These are phyloP conservation scores for Marronus borbonicus DNA, from an alignment of 2,888 invertebrate species.

Conservation along the genomic window DNA sequence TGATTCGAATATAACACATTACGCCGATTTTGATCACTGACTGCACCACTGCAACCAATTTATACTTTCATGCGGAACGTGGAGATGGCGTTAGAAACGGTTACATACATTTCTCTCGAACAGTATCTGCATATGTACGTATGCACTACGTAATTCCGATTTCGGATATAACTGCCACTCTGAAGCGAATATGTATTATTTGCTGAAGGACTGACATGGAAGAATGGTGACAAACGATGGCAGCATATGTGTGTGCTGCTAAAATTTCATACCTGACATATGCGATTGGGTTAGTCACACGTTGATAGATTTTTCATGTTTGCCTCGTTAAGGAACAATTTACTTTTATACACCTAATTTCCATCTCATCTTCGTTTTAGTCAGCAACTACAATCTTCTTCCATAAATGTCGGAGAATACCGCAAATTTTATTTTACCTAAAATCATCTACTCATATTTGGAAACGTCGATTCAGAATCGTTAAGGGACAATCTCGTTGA, in stretches of 20 bases:
- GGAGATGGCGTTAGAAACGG: slow-evolving; percentile 19
- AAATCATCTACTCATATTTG: no score
- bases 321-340: no score
- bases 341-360: no score
- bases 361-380: no score
- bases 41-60: slow-evolving; percentile 31
- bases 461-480: no score
- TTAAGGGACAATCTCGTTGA: no score
- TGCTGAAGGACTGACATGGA: background rate
- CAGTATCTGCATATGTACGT: background rate
- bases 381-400: no score
- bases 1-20: background rate
- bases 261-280: background rate
- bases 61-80: background rate
- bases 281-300: no score
- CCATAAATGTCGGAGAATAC: no score
- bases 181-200: background rate
- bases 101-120: slow-evolving; percentile 1
- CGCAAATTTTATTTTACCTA: no score
- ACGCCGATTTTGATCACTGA: slow-evolving; percentile 19
- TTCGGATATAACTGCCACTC: background rate
- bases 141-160: background rate
- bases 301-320: no score
- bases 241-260: background rate
- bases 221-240: slow-evolving; percentile 7